Base-by-base conservation (phyloP, 2,113 vertebrate genomes). In the Chaenocephalus aceratus region DNA sequence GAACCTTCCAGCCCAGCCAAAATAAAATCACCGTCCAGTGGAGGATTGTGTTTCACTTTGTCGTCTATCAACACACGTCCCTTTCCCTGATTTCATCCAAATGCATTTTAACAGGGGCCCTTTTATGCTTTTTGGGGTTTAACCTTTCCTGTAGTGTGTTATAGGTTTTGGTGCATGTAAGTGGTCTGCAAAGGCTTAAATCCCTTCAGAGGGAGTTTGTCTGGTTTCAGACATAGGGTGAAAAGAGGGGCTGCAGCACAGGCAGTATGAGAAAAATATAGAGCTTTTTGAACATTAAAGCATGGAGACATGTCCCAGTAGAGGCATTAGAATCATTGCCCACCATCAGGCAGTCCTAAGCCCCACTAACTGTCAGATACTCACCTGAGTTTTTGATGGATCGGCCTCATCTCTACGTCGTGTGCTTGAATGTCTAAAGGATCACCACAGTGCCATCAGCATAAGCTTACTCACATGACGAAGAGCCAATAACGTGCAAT, bases 391-490 rank as follows among this genome's bases (percentile, higher is more conserved):
- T 57, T 57, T 64, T 83, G 81, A 82, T 45, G 69, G 63, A 81
- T 77, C 73, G 0, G 36, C 7, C 1, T 41, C 36, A 6, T 41
- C 36, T 41, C 36, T 41, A 7, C 36, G 5, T 41, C 7, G 51
- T 34, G 26, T 52, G 66, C 56, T 72, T 45, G 18, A 61, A 46
- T 49, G 48, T 41, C 16, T 52, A 11, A 1, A 59, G 41, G 59
- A 57, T 72, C 77, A 57, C 83, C 83, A 81, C 52, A 10, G 51
- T 75, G 63, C 41, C 71, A 60, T 85, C 59, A 76, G 52, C 63
- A 77, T 59, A 53, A 83, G 51, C 72, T 62, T 45, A 83, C 80
- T 41, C 78, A 79, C 58, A 45, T 79, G 88, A 88, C 81, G 75
- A 63, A 84, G 81, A 77, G 71, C 66, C 72, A 46, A 79, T 85